Evolutionary conservation across 2,797 vertebrate genomes (phyloP).

Genomic region (Rhynchotus rufescens): DNA sequence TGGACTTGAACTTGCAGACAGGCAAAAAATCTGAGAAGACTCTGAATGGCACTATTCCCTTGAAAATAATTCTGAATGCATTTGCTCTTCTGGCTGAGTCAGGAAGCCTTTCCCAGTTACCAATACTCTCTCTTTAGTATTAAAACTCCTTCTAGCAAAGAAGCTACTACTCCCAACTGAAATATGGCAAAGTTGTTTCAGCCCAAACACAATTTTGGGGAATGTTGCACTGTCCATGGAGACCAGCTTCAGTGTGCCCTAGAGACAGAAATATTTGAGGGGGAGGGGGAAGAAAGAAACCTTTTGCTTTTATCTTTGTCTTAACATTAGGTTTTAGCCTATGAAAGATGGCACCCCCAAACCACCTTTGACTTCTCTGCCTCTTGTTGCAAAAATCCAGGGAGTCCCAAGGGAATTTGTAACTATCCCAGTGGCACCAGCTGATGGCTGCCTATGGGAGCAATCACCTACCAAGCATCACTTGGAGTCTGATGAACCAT

Average conservation of each 20-base stretch:
- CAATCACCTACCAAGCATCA: conserved; percentile 73
- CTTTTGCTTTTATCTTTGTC: neutral
- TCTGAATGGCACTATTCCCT: neutral
- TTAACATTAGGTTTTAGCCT: conserved; percentile 54
- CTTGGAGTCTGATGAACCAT: conserved; percentile 76
- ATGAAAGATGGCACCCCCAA: neutral
- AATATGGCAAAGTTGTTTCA: neutral
- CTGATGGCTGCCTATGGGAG: conserved; percentile 79
- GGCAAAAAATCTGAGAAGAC: neutral
- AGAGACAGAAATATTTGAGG: neutral
- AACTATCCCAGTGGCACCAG: conserved; percentile 69
- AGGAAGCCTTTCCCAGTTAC: neutral
- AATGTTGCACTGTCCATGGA: neutral
- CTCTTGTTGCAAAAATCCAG: conserved; percentile 67
- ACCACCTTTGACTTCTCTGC: conserved; percentile 27
- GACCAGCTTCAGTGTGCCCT: neutral
- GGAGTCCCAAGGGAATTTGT: conserved; percentile 74
- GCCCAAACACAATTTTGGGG: neutral
- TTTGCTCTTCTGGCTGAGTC: neutral
- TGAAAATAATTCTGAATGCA: neutral
- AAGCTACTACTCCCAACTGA: neutral
- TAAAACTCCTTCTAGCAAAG: too few relatives aligned
- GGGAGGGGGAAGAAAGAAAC: neutral
- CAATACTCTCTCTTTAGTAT: neutral
- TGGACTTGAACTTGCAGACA: neutral